Evolutionary conservation across 2,113 vertebrate genomes (phyloP), one percentile per base, ranked within the genome.

Genomic region (Sinocyclocheilus anshuiensis): DNA sequence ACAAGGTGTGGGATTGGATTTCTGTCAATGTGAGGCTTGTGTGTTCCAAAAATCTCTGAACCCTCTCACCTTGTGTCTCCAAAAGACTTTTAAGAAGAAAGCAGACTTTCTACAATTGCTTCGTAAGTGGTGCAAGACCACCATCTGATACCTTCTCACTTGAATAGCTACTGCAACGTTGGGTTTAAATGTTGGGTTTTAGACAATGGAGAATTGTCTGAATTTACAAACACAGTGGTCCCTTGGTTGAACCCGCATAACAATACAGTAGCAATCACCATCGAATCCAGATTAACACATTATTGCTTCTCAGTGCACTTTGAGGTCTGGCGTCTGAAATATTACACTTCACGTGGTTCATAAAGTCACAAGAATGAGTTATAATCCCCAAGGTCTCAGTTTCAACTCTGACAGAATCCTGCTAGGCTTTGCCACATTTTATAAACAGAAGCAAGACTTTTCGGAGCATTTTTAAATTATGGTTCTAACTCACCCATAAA

Each of bases 291-390:
- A 83, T 83, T 83, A 83, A n/a, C 10, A 8, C 48, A 65, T 65
- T 67, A 42, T 45, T 67, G 16, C 55, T 67, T 57, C 55, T 13
- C 16, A 5, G 6, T 48, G 18, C 42, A 33, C 48, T n/a, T 42
- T 29, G 24, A 29, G 29, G 81, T 57, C 81, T 69, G 80, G 81
- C 10, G 69, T 71, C 84, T 90, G 89, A 91, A 91, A 90, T 92
- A 90, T 91, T 86, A 91, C 81, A 69, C 88, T 92, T 89, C 89
- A 91, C 65, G 36, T 92, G 90, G 91, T 89, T 91, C 76, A 89
- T 89, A 90, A 91, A 90, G 88, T 89, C 75, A 85, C 84, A 90
- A 90, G 87, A 91, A 90, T 36, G 81, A 83, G 80, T 86, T 71
- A 84, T 90, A 88, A 92, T 92, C 80, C 77, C 80, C 77, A 87